Conservation (phyloP, 2,888 invertebrate genomes). For the Epirrita christyi region DNA sequence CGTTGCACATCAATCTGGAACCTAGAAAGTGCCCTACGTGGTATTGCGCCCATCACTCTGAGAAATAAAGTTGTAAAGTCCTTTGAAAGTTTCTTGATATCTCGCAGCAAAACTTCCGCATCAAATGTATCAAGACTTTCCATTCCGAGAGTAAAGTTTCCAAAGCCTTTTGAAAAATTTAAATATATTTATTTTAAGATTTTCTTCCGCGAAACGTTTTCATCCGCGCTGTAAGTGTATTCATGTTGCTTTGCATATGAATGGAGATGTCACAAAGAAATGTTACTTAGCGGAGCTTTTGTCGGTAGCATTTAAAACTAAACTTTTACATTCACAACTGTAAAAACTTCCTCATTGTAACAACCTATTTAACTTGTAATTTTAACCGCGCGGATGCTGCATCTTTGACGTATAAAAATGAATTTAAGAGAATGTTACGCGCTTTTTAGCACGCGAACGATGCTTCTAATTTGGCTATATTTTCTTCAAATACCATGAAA, state of each 20-base stretch:
- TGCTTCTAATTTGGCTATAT: no score
- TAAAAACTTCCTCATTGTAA: not conserved
- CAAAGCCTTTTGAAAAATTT: slow-evolving; percentile 2
- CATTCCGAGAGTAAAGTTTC: not conserved
- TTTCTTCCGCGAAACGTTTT: slow-evolving; percentile 12
- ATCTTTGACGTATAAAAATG: no score
- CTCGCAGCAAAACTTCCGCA: not conserved
- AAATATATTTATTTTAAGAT: slow-evolving; percentile 1
- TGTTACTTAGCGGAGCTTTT: not conserved
- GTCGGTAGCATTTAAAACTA: not conserved
- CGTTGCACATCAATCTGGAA: no score
- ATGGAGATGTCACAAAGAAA: slow-evolving; percentile 6
- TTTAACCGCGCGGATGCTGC: no score
- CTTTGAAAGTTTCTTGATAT: not conserved
- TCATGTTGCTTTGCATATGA: slow-evolving; percentile 24
- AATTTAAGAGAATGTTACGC: no score
- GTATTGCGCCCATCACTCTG: no score
- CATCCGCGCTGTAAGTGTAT: slow-evolving; percentile 6
- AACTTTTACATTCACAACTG: not conserved
- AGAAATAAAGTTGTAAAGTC: no score
- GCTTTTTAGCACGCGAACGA: no score
- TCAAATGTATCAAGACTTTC: not conserved
- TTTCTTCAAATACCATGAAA: no score
- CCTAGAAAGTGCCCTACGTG: no score
- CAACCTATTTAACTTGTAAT: no score